phyloP scores from a whole-genome alignment of 2,113 vertebrate genomes.

The Nestor notabilis region DNA sequence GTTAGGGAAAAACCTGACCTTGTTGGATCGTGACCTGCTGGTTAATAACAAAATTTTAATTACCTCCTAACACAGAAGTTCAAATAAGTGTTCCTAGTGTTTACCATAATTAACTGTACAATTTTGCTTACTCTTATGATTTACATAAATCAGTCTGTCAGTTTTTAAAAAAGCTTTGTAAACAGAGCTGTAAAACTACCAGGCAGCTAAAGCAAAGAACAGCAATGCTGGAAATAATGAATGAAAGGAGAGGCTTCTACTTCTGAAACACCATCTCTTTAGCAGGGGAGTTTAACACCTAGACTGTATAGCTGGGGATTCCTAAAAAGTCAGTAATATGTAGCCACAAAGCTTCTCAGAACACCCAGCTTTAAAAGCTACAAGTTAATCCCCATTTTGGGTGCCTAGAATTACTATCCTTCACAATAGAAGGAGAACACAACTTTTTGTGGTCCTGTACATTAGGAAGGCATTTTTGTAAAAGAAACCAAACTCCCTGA shows the following conservation, averaged over 20 bases:
- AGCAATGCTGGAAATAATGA: neutral
- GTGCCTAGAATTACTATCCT: neutral
- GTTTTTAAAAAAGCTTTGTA: neutral
- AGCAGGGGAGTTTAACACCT: neutral
- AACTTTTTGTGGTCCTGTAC: neutral
- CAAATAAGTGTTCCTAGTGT: neutral
- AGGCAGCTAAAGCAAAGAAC: neutral
- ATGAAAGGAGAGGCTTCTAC: neutral
- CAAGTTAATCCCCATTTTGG: neutral
- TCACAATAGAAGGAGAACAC: accelerated
- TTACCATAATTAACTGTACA: neutral
- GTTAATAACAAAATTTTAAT: neutral
- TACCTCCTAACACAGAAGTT: neutral
- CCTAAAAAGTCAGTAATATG: neutral
- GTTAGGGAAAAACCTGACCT: neutral
- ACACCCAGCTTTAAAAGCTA: neutral
- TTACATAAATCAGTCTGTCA: neutral
- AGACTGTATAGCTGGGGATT: neutral
- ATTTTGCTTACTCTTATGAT: neutral
- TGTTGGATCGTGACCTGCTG: neutral
- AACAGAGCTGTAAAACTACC: neutral
- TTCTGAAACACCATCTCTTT: neutral
- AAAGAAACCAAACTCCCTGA: neutral
- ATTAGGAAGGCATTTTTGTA: neutral
- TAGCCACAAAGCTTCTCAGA: neutral